Base-by-base conservation (phyloP, 2,797 vertebrate genomes). In the Siniperca scherzeri region DNA sequence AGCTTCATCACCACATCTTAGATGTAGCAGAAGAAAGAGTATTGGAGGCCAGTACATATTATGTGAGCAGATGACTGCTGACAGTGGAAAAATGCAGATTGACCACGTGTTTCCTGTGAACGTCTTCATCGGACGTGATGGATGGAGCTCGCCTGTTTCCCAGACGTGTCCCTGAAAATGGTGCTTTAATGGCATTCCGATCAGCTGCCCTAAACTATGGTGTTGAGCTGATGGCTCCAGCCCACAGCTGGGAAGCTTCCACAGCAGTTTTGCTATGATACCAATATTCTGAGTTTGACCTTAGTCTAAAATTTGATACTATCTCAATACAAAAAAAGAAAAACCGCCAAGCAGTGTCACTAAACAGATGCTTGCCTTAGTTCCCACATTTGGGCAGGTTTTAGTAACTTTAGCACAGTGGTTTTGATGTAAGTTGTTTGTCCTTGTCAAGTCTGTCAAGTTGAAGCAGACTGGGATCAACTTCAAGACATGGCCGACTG, bases 81-180 rank as follows among this genome's bases (percentile, higher is more conserved):
- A 88, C 75, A 57, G 80, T 60, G 66, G 53, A 78, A 71, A 79
- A 72, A 83, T 78, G 73, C 38, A 36, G 60, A 65, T 4, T 52
- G 68, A 76, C 80, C 80, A 66, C 22, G 40, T 68, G 83, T 86
- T 91, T 86, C 77, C 84, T 91, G 74, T 50, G 77, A 80, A 83
- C 7, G 78, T 87, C 89, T 83, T 89, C 78, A 82, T 92, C 50
- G 16, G 56, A 81, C 56, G 14, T 92, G 91, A 95, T 88, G 59
- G 84, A 89, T 88, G 88, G 70, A 19, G 55, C 53, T 46, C 5
- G 62, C 27, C 83, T 72, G 80, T 76, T 87, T 87, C 71, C 74
- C 85, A 88, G 88, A 86, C 85, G 12, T 56, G 65, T 66, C 74
- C 71, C 48, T 40, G 68, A 65, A 77, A 90, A 82, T 33, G 57